These are phyloP conservation scores for Daubentonia madagascariensis DNA, from an alignment of 2,113 vertebrate genomes.

Conservation along the genomic window DNA sequence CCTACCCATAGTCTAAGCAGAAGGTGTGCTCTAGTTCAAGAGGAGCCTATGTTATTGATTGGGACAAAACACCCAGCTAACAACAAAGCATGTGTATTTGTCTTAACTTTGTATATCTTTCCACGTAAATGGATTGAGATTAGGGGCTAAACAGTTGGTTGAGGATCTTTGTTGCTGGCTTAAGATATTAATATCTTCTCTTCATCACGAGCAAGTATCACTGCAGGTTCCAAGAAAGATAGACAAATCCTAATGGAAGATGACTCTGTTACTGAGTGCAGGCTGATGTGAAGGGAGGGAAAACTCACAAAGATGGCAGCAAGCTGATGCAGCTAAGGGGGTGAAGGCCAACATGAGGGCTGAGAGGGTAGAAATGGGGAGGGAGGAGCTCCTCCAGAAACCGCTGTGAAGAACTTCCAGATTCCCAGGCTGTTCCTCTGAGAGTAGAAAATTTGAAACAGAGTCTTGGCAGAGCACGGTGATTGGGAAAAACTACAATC, in stretches of 20 bases:
- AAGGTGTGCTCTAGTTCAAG: background rate
- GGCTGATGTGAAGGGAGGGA: background rate
- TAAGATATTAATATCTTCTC: background rate
- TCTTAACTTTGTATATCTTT: background rate
- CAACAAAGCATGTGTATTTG: background rate
- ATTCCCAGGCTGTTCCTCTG: conserved; percentile 17
- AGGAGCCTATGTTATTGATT: background rate
- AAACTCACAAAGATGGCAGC: background rate
- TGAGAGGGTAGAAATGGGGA: background rate
- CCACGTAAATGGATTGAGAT: background rate
- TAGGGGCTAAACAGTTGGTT: background rate
- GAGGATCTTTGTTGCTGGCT: background rate
- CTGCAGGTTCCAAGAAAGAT: background rate
- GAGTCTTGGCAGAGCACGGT: conserved; percentile 15
- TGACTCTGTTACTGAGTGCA: background rate
- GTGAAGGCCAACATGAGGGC: background rate
- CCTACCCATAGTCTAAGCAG: background rate
- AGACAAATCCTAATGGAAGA: background rate
- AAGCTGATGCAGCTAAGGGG: no score
- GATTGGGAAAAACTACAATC: conserved; percentile 57
- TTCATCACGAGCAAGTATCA: background rate
- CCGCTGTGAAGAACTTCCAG: conserved; percentile 17
- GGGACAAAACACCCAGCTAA: background rate
- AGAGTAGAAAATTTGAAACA: conserved; percentile 58
- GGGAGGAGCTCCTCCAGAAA: background rate